These are phyloP conservation scores for Leptopilina drosophilae DNA, from an alignment of 2,888 invertebrate species.

Conservation along the genomic window DNA sequence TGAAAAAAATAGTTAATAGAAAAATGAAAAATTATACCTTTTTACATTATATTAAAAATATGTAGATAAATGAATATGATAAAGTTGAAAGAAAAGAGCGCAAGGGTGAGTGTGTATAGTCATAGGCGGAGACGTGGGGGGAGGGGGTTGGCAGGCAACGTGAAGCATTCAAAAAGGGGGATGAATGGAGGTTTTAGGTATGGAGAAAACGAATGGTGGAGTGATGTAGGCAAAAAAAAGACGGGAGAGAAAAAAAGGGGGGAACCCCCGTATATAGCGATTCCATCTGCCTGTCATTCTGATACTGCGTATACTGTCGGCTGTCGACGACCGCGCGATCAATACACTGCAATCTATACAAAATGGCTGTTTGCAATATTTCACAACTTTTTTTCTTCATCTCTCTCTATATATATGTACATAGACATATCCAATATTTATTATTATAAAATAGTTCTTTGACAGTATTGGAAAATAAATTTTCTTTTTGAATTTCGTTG, in stretches of 20 bases:
- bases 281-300: slow-evolving; percentile 79
- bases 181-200: slow-evolving; percentile 64
- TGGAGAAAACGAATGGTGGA: slow-evolving; percentile 53
- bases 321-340: slow-evolving; percentile 73
- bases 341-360: slow-evolving; percentile 77
- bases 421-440: not conserved
- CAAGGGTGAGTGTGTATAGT: slow-evolving; percentile 66
- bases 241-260: slow-evolving; percentile 55
- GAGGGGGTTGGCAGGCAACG: slow-evolving; percentile 69
- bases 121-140: slow-evolving; percentile 71
- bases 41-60: slow-evolving; percentile 1
- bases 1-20: too few relatives aligned
- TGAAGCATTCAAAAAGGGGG: slow-evolving; percentile 62
- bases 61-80: slow-evolving; percentile 41
- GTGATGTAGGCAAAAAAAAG: slow-evolving; percentile 68
- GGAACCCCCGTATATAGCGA: slow-evolving; percentile 66
- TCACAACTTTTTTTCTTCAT: slow-evolving; percentile 47
- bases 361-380: slow-evolving; percentile 73
- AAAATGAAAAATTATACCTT: too few relatives aligned
- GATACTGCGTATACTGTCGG: slow-evolving; percentile 70
- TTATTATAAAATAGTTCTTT: not conserved
- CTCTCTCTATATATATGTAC: too few relatives aligned
- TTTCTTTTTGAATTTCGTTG: not conserved
- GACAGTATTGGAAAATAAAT: not conserved
- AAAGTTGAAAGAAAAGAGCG: slow-evolving; percentile 37